Evolutionary conservation across 2,888 invertebrate species (phyloP).

Genomic region (Clunio marinus): DNA sequence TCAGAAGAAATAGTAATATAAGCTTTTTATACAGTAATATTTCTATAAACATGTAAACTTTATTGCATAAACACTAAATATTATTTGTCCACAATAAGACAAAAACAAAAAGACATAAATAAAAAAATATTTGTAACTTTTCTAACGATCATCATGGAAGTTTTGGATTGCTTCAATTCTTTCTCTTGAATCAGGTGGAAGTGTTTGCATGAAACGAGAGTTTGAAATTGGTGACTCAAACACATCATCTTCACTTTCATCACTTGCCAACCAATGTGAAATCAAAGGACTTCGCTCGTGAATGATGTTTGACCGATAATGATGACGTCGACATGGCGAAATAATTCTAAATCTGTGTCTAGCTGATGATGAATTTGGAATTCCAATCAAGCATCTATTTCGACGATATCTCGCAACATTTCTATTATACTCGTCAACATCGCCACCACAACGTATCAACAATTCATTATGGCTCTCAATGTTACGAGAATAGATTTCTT

Average conservation of each 20-base stretch:
- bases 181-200: slow-evolving; percentile 50
- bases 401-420: not conserved
- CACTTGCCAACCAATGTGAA: slow-evolving; percentile 11
- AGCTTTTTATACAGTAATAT: too few relatives aligned
- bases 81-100: too few relatives aligned
- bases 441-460: not conserved
- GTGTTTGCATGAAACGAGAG: slow-evolving; percentile 46
- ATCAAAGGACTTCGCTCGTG: slow-evolving; percentile 16
- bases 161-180: slow-evolving; percentile 49
- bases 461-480: not conserved
- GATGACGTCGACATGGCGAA: not conserved
- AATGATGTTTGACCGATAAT: slow-evolving; percentile 19
- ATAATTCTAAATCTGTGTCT: not conserved
- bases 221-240: slow-evolving; percentile 26
- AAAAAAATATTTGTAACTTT: not conserved
- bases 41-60: too few relatives aligned
- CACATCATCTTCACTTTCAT: slow-evolving; percentile 41
- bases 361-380: not conserved
- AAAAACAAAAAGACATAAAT: too few relatives aligned
- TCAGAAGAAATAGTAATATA: too few relatives aligned
- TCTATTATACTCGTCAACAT: not conserved
- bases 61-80: too few relatives aligned
- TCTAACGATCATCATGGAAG: not conserved
- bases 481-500: not conserved
- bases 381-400: not conserved